These are phyloP conservation scores for Anagyrus pseudococci DNA, from an alignment of 2,888 invertebrate species.

Conservation along the genomic window DNA sequence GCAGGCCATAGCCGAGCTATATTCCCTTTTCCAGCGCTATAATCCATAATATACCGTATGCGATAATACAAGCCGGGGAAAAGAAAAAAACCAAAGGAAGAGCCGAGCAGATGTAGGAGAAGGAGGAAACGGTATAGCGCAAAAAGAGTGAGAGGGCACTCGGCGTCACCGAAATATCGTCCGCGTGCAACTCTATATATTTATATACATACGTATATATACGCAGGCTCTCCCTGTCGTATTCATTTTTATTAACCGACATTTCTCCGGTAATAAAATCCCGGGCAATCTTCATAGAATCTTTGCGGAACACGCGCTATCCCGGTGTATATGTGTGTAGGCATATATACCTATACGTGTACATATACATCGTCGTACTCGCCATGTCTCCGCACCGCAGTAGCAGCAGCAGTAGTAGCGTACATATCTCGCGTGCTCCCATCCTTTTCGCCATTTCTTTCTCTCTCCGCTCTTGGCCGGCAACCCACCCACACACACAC, in stretches of 20 bases:
- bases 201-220: background rate
- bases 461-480: slow-evolving; percentile 32
- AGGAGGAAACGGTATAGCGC: background rate
- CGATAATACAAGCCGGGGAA: slow-evolving; percentile 19
- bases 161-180: slow-evolving; percentile 34
- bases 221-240: slow-evolving; percentile 37
- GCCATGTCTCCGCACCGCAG: no score
- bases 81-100: slow-evolving; percentile 32
- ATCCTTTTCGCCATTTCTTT: slow-evolving; percentile 49
- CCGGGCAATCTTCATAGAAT: slow-evolving; percentile 62
- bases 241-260: slow-evolving; percentile 63
- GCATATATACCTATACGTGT: no score
- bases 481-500: background rate
- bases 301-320: slow-evolving; percentile 60
- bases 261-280: slow-evolving; percentile 62
- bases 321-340: no score
- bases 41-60: slow-evolving; percentile 28
- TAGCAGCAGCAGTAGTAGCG: no score
- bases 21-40: slow-evolving; percentile 21
- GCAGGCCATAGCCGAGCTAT: slow-evolving; percentile 18
- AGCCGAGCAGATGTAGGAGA: slow-evolving; percentile 37
- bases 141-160: slow-evolving; percentile 24
- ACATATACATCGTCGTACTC: no score
- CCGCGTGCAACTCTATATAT: background rate
- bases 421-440: no score